phyloP scores from a whole-genome alignment of 2,888 invertebrate genomes.

The Drosophila lacicola region DNA sequence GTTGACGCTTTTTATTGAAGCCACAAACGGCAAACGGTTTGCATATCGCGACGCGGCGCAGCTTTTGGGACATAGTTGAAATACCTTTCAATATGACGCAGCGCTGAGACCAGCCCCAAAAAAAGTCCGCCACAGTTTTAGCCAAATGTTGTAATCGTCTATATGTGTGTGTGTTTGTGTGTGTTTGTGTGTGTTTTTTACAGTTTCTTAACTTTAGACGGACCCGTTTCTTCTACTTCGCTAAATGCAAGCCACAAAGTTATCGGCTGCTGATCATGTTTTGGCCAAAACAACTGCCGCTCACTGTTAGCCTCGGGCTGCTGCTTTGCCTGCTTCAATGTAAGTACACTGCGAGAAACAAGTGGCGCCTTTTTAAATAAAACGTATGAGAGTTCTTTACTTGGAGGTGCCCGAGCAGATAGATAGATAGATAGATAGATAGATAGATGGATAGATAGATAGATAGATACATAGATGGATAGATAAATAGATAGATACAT shows the following conservation, averaged over 20 bases:
- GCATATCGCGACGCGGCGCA: conserved; percentile 35
- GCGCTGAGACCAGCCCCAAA: conserved; percentile 31
- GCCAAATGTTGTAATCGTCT: conserved; percentile 61
- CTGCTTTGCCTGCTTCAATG: conserved; percentile 62
- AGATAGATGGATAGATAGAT: too few species aligned
- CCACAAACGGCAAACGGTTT: conserved; percentile 42
- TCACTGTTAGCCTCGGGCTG: conserved; percentile 57
- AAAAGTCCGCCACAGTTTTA: not conserved
- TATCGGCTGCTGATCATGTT: conserved; percentile 59
- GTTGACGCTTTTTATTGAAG: conserved; percentile 39
- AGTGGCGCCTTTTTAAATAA: not conserved
- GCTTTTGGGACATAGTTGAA: conserved; percentile 31
- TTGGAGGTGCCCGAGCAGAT: too few species aligned
- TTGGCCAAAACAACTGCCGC: conserved; percentile 67
- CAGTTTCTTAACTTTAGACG: conserved; percentile 38
- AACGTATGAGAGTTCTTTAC: not conserved
- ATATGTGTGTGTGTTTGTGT: conserved; percentile 7
- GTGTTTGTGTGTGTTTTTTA: conserved; percentile 35
- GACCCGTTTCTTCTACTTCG: conserved; percentile 23
- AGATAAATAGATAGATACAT: too few species aligned
- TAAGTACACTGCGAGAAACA: conserved; percentile 47
- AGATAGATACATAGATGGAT: too few species aligned
- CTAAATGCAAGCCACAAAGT: conserved; percentile 61
- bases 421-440: too few species aligned
- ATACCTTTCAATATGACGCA: conserved; percentile 69